Evolutionary conservation across 2,888 invertebrate species (phyloP).

Genomic region (Schizaphis graminum): DNA sequence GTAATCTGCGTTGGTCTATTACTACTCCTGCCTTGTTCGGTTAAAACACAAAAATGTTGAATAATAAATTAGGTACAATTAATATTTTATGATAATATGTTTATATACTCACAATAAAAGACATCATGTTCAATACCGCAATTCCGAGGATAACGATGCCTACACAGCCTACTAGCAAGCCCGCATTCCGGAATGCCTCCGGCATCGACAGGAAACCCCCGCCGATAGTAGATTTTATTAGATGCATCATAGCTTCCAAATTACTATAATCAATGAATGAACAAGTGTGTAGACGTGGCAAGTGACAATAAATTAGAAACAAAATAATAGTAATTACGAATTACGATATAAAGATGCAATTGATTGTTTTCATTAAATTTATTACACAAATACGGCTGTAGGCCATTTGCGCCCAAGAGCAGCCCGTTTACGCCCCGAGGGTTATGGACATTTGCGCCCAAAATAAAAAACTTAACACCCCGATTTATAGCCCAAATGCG

Average conservation of each 20-base stretch:
- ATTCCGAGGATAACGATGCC: neutral
- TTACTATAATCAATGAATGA: constrained; percentile 4
- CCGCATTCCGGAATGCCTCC: constrained; percentile 31
- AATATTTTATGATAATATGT: too few species aligned
- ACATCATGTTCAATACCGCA: constrained; percentile 26
- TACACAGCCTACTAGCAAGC: neutral
- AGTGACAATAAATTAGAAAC: neutral
- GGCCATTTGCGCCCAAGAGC: too few species aligned
- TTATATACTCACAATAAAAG: constrained; percentile 35
- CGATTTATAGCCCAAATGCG: too few species aligned
- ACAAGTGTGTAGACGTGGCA: neutral
- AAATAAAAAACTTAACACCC: too few species aligned
- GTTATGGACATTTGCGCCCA: too few species aligned
- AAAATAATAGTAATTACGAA: neutral
- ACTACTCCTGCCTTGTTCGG: neutral
- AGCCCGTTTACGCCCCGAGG: too few species aligned
- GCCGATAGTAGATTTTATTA: constrained; percentile 42
- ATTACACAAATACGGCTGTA: too few species aligned
- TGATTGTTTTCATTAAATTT: neutral
- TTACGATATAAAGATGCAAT: neutral
- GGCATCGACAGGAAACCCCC: constrained; percentile 53
- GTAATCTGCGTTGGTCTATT: too few species aligned
- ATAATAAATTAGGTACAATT: neutral
- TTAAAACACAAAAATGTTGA: neutral
- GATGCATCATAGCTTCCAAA: neutral